phyloP scores from a whole-genome alignment of 2,113 vertebrate genomes.

The Amblyopsis rosae region DNA sequence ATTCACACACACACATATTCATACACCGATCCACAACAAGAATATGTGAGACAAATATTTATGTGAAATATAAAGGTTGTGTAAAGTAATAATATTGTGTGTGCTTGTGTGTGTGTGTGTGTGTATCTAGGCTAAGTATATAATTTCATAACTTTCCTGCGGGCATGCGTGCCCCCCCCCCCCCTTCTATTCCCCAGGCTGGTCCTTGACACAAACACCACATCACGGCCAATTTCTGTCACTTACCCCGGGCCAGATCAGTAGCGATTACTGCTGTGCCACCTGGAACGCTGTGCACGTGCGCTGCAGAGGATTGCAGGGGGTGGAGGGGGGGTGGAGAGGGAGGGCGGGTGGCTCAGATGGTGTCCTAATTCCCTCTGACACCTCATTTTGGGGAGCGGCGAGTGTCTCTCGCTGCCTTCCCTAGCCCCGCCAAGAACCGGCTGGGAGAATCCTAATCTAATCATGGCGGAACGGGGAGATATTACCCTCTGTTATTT shows the following conservation, averaged over 20 bases:
- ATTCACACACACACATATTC: too few species aligned
- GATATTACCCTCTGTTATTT: slow-evolving; percentile 73
- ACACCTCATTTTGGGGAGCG: slow-evolving; percentile 92
- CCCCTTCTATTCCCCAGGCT: not conserved
- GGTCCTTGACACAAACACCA: slow-evolving; percentile 80
- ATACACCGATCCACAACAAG: too few species aligned
- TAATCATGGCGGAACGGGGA: slow-evolving; percentile 74
- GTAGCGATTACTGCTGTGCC: slow-evolving; percentile 84
- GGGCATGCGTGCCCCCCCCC: not conserved
- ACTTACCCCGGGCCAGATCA: slow-evolving; percentile 82
- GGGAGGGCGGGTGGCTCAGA: slow-evolving; percentile 49
- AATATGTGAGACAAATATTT: too few species aligned
- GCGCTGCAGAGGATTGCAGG: slow-evolving; percentile 75
- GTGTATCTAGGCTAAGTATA: not conserved
- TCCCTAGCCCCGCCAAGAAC: slow-evolving; percentile 31
- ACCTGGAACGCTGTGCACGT: slow-evolving; percentile 81
- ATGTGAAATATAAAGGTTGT: not conserved
- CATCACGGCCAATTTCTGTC: slow-evolving; percentile 86
- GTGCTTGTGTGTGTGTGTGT: not conserved
- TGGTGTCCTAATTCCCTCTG: slow-evolving; percentile 88
- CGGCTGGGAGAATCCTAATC: slow-evolving; percentile 66
- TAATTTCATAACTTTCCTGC: not conserved
- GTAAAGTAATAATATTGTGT: not conserved
- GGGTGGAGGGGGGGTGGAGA: not conserved
- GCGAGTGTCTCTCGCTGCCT: slow-evolving; percentile 76